Conservation (phyloP, 2,888 invertebrate genomes). For the Pseudococcus jackbeardsleyi region DNA sequence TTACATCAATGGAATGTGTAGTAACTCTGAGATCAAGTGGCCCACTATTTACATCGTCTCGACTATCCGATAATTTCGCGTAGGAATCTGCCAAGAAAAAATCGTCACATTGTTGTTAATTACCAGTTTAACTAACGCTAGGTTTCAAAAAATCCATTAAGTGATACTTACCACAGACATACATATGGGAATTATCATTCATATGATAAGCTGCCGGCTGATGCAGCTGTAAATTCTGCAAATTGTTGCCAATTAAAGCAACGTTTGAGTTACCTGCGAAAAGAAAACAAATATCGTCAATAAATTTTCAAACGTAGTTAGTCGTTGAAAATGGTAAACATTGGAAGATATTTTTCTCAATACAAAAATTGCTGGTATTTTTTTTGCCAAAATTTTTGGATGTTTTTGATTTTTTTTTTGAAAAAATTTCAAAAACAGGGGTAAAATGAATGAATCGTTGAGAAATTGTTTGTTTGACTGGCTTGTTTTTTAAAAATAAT, state of each 20-base stretch:
- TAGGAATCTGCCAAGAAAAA: background rate
- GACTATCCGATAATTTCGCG: constrained; percentile 6
- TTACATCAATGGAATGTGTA: constrained; percentile 60
- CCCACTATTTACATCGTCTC: constrained; percentile 61
- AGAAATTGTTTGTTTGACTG: too few relatives aligned
- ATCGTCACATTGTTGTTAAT: background rate
- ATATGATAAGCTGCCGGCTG: constrained; percentile 38
- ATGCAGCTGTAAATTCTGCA: constrained; percentile 58
- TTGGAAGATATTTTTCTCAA: too few relatives aligned
- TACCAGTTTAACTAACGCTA: background rate
- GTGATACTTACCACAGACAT: constrained; percentile 57
- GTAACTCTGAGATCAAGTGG: constrained; percentile 64
- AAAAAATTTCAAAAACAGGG: too few relatives aligned
- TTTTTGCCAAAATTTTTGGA: too few relatives aligned
- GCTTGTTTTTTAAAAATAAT: too few relatives aligned
- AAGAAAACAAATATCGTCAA: background rate
- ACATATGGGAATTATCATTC: constrained; percentile 59
- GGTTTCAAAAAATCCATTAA: background rate
- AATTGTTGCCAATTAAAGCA: constrained; percentile 55
- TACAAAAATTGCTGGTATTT: too few relatives aligned
- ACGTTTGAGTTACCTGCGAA: constrained; percentile 55
- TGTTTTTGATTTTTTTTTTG: too few relatives aligned
- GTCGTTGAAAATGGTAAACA: background rate
- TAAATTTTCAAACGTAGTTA: background rate
- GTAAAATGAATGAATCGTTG: too few relatives aligned